Evolutionary conservation across 2,113 vertebrate species (phyloP).

Genomic region (Stomatorhinus ivindoensis): DNA sequence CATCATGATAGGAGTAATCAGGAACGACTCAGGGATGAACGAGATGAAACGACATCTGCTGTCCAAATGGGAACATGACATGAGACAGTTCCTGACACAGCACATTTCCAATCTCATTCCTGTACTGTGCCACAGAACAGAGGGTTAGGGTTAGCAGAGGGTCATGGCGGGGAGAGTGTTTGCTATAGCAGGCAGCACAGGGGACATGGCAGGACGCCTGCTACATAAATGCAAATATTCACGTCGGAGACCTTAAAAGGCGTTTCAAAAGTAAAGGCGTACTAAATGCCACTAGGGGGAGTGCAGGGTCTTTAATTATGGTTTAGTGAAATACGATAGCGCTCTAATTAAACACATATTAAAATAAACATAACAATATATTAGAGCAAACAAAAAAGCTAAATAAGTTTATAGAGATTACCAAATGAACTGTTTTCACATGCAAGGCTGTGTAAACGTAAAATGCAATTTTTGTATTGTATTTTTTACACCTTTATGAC

Average conservation of each 20-base stretch:
- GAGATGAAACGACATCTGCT: not conserved
- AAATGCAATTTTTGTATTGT: not conserved
- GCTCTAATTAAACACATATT: not conserved
- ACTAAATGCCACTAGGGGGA: not conserved
- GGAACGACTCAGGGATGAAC: not conserved
- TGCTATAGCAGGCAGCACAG: not conserved
- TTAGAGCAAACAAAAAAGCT: not conserved
- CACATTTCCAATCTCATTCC: not conserved
- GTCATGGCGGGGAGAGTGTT: not conserved
- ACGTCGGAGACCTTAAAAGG: not conserved
- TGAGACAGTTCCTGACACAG: not conserved
- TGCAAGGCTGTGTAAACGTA: not conserved
- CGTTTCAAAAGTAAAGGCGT: not conserved
- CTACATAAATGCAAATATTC: not conserved
- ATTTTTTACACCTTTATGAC: not conserved
- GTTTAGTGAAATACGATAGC: not conserved
- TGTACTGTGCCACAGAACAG: not conserved
- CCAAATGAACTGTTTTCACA: not conserved
- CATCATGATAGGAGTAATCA: not conserved
- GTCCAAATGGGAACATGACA: not conserved
- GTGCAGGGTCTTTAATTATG: not conserved
- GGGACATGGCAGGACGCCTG: not conserved
- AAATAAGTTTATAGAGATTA: not conserved
- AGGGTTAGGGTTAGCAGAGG: not conserved
- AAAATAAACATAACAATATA: not conserved